Evolutionary conservation across 2,113 vertebrate genomes (phyloP).

Genomic region (Mirza zaza): DNA sequence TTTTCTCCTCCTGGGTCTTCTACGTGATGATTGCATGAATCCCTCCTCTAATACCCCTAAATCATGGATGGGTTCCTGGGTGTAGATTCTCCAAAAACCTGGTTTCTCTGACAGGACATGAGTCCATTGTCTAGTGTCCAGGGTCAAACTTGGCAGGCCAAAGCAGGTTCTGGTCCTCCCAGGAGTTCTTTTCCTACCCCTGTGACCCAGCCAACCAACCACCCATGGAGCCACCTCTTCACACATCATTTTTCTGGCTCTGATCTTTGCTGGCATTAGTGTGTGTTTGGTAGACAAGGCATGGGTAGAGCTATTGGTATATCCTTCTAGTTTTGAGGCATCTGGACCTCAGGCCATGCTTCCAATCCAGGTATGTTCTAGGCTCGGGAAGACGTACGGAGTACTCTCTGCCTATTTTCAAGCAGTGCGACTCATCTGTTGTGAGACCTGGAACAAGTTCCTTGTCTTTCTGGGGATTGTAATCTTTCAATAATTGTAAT

Average conservation of each 20-base stretch:
- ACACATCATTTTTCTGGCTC: background rate
- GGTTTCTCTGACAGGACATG: background rate
- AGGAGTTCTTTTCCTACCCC: background rate
- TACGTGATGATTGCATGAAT: background rate
- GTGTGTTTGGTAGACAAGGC: background rate
- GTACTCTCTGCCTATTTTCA: background rate
- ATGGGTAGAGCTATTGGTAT: background rate
- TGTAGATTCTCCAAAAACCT: background rate
- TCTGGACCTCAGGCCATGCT: background rate
- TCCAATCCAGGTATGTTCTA: background rate
- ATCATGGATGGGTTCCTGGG: background rate
- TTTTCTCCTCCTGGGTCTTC: background rate
- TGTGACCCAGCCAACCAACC: background rate
- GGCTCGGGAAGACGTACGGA: background rate
- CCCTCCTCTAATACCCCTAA: background rate
- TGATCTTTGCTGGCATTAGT: background rate
- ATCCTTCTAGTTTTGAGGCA: background rate
- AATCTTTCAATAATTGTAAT: constrained; percentile 3
- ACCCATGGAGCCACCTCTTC: background rate
- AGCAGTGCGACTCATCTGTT: background rate
- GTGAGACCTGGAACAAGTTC: background rate
- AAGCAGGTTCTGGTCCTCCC: background rate
- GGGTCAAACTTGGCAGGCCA: background rate
- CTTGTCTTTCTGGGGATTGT: background rate
- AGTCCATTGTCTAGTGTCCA: background rate